A percentile compares a stretch with the other conserved stretches of the same genome.
These are phyloP conservation scores for Sebastes paucispinis DNA, from an alignment of 2,797 vertebrate species.

Conservation along the genomic window DNA sequence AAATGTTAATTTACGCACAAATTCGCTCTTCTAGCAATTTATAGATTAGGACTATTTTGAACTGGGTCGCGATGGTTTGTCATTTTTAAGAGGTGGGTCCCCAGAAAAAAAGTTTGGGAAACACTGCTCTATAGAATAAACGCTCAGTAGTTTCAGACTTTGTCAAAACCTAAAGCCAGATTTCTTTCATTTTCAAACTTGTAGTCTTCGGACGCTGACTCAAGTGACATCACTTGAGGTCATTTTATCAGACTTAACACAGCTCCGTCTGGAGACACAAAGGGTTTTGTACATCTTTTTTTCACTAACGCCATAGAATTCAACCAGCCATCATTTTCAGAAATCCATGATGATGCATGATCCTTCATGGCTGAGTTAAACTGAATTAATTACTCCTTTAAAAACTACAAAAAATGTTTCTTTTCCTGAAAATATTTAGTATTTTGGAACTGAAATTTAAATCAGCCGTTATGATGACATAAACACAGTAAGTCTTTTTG, in stretches of 20 bases:
- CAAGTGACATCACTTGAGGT: neutral
- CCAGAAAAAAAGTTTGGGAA: too few relatives aligned
- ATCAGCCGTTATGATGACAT: neutral
- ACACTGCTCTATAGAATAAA: too few relatives aligned
- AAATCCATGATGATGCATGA: neutral
- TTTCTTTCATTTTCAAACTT: neutral
- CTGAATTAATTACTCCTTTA: neutral
- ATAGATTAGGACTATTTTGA: rapidly evolving
- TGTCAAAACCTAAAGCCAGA: neutral
- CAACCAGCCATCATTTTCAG: neutral
- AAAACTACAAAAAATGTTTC: neutral
- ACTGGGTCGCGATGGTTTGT: too few relatives aligned
- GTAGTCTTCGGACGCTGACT: neutral
- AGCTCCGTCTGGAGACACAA: neutral
- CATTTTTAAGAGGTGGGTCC: too few relatives aligned
- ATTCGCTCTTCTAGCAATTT: too few relatives aligned
- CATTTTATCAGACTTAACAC: neutral
- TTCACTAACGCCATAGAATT: neutral
- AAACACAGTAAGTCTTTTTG: neutral
- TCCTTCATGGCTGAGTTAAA: neutral
- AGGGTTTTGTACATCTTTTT: neutral
- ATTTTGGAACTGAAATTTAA: conserved; percentile 1
- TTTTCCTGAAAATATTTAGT: neutral
- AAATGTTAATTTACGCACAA: too few relatives aligned
- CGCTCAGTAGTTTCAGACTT: neutral